Base-by-base conservation (phyloP, 2,888 invertebrate genomes). In the Dorcus hopei region DNA sequence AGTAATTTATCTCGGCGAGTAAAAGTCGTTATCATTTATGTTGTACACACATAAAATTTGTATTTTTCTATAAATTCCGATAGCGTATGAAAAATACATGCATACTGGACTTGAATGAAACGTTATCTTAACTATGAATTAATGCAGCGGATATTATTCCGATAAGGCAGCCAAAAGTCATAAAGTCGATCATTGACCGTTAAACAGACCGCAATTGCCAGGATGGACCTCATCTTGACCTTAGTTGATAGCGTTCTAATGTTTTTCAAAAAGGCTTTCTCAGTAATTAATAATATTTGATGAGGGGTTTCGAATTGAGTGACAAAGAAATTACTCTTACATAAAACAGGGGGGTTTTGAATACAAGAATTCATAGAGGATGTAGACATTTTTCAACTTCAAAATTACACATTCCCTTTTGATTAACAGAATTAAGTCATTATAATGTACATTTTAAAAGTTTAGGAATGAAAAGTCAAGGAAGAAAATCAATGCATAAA, bases 111-210 rank as follows among this genome's bases (percentile, higher is more conserved):
- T 63, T 65, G 65, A 65, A 65, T 65, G 65, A 61, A 59, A 50
- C 39, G 49, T 64, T 63, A 65, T 63, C 63, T 58, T 50, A 54
- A 61, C 51, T 59, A 53, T 53, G 51, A 58, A 59, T 63, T 58
- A 64, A 59, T 64, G 64, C 66, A 63, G 62, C 64, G 66, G 67
- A 66, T 67, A 68, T 67, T 63, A 65, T 67, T 65, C 62, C 52
- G 68, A 69, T 68, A 66, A 68, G 53, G 56, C 54, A 61, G 62
- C 63, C 64, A 68, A 67, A 69, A 65, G 69, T 69, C 69, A 69
- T 54, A 59, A 65, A 69, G 69, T 68, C 69, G 69, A 69, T 65
- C 69, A 63, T 69, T 69, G 69, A 69, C 69, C 69, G 69, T 63
- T 61, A 62, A 61, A 61, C 53, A 58, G 57, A 45, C 61, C 54